Percentiles rank a stretch among this genome's conserved stretches.
These are phyloP conservation scores for Aphelocoma californica DNA, from an alignment of 2,797 vertebrate genomes.

Conservation along the genomic window DNA sequence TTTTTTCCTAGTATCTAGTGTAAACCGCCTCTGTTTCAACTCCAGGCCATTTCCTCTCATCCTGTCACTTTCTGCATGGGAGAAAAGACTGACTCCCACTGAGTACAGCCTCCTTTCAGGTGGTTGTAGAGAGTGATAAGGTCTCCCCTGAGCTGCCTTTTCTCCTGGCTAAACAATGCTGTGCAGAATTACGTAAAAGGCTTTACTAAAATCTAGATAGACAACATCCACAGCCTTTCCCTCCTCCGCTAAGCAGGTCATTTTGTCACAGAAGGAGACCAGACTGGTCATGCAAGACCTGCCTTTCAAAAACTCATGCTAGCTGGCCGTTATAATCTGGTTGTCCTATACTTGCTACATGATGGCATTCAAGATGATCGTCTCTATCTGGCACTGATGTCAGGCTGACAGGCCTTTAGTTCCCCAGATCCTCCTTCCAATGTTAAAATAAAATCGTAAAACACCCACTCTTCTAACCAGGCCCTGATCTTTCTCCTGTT, in stretches of 20 bases:
- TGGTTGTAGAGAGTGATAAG: background rate
- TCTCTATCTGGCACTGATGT: rapidly evolving
- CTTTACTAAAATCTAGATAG: background rate
- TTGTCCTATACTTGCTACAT: background rate
- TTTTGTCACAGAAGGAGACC: background rate
- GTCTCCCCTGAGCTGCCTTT: background rate
- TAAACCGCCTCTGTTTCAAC: background rate
- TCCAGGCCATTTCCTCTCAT: background rate
- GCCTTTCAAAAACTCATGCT: background rate
- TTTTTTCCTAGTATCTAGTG: background rate
- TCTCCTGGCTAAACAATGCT: background rate
- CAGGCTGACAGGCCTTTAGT: background rate
- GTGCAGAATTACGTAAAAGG: background rate
- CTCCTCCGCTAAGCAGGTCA: background rate
- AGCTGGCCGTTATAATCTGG: background rate
- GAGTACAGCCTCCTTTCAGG: background rate
- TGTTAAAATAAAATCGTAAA: background rate
- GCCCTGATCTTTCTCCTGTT: background rate
- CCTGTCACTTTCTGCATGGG: background rate
- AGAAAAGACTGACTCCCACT: background rate
- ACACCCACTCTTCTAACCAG: background rate
- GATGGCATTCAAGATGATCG: background rate
- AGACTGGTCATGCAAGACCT: background rate
- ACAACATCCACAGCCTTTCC: background rate
- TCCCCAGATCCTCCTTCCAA: background rate